Base-by-base conservation (phyloP, 2,797 vertebrate genomes). In the Apodemus agrarius region DNA sequence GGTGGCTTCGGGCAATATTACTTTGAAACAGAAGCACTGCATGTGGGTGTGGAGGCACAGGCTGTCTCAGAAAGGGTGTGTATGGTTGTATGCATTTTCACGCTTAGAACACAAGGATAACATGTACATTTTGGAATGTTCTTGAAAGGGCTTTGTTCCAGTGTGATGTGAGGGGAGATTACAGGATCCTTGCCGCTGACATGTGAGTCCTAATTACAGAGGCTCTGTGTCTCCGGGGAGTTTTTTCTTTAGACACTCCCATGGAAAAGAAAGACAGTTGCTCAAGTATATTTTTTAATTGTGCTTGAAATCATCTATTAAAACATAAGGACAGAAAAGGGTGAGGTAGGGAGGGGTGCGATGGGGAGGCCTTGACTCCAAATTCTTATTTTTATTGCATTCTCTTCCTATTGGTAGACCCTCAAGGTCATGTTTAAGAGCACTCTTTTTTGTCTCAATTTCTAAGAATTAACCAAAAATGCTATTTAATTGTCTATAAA, bases 121-220 rank as follows among this genome's bases (percentile, higher is more conserved):
- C 61, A 34, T 31, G 57, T 21, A 80, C 0, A 1, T 67, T 97
- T 74, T 65, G 57, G 76, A 89, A 52, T 46, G 26, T 61, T 87
- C 29, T 86, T 91, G 79, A 88, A 95, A 97, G 14, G 75, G 43
- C 54, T 75, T 94, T 85, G 76, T 19, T 93, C 10, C 10, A 3
- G 3, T 57, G 34, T 29, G 49, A 96, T 59, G 75, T 29, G 59
- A 95, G 49, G 34, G 78, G 93, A 93, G 21, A 59, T 89, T 46
- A 31, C 0, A 1, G 12, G 61, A 75, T 17, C 84, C 46, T 97
- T 83, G 72, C n/a, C 10, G 74, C 92, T 93, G 81, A 93, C 43
- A 85, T 79, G 54, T 90, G 57, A 90, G 2, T 63, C 65, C 84
- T 96, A 96, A 69, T 86, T 94, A 94, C 37, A 94, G 86, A 86